These are phyloP conservation scores for Balaeniceps rex DNA, from an alignment of 2,113 vertebrate genomes.

Conservation along the genomic window DNA sequence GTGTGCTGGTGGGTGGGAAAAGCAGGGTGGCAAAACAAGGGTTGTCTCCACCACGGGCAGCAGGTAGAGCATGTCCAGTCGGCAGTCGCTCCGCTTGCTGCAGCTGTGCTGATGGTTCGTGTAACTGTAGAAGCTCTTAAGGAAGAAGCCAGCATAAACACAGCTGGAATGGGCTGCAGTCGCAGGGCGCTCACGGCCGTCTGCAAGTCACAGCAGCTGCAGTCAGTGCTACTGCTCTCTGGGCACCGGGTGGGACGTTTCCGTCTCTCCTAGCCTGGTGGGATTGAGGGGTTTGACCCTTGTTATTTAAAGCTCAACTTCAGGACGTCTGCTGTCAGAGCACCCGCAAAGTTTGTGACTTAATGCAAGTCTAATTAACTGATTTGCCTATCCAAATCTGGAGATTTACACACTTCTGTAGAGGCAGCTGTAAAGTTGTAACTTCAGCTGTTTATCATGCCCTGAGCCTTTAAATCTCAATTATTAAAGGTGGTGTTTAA, in stretches of 20 bases:
- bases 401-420: constrained; percentile 30
- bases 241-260: not conserved
- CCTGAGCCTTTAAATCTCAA: constrained; percentile 66
- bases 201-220: not conserved
- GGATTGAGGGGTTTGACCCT: not conserved
- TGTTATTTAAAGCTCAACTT: not conserved
- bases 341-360: constrained; percentile 13
- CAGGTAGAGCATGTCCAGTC: not conserved
- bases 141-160: constrained; percentile 48
- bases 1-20: not conserved
- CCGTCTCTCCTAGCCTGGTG: not conserved
- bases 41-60: not conserved
- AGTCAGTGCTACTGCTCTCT: not conserved
- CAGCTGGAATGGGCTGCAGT: constrained; percentile 20
- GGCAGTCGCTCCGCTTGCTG: not conserved
- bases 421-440: constrained; percentile 60
- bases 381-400: constrained; percentile 26
- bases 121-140: constrained; percentile 26
- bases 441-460: constrained; percentile 38
- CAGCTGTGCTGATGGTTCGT: not conserved
- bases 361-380: constrained; percentile 30
- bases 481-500: constrained; percentile 64
- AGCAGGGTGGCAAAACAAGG: accelerated
- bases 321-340: constrained; percentile 12
- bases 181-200: not conserved